phyloP scores from a whole-genome alignment of 2,888 invertebrate species.

The Fragum whitleyi region DNA sequence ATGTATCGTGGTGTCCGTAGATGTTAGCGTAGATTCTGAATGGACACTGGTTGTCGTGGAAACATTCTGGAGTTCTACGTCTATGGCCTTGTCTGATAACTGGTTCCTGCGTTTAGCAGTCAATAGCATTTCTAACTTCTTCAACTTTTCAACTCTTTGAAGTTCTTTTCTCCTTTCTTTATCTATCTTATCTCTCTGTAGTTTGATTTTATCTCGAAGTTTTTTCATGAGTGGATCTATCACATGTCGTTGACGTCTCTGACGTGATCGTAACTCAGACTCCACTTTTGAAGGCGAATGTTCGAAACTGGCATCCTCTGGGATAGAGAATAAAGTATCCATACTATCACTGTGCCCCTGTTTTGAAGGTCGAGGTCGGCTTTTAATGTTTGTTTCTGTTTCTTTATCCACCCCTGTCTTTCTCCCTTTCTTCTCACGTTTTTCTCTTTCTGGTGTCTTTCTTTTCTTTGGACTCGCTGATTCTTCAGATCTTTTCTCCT shows the following conservation, averaged over 20 bases:
- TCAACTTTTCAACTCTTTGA: slow-evolving; percentile 77
- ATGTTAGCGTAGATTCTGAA: slow-evolving; percentile 65
- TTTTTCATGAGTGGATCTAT: slow-evolving; percentile 82
- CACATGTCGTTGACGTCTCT: slow-evolving; percentile 65
- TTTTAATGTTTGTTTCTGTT: slow-evolving; percentile 49
- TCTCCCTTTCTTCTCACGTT: slow-evolving; percentile 16
- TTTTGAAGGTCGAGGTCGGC: slow-evolving; percentile 26
- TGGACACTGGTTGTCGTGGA: slow-evolving; percentile 75
- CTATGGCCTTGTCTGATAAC: slow-evolving; percentile 72
- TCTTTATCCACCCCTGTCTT: slow-evolving; percentile 36
- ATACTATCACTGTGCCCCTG: slow-evolving; percentile 61
- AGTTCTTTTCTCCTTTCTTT: slow-evolving; percentile 76
- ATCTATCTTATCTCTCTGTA: slow-evolving; percentile 80
- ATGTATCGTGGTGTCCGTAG: slow-evolving; percentile 61
- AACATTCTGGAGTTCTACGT: slow-evolving; percentile 73
- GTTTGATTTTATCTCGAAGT: slow-evolving; percentile 78
- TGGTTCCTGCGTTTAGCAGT: slow-evolving; percentile 74
- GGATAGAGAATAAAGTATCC: slow-evolving; percentile 81
- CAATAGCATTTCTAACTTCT: slow-evolving; percentile 77
- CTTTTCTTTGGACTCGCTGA: slow-evolving; percentile 46
- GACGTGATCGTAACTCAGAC: slow-evolving; percentile 55
- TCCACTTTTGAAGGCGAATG: slow-evolving; percentile 63
- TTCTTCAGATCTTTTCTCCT: slow-evolving; percentile 45
- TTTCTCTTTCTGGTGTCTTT: slow-evolving; percentile 47
- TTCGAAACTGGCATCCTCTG: slow-evolving; percentile 79